These are phyloP conservation scores for Chymomyza costata DNA, from an alignment of 1,140 invertebrate species.

Conservation along the genomic window DNA sequence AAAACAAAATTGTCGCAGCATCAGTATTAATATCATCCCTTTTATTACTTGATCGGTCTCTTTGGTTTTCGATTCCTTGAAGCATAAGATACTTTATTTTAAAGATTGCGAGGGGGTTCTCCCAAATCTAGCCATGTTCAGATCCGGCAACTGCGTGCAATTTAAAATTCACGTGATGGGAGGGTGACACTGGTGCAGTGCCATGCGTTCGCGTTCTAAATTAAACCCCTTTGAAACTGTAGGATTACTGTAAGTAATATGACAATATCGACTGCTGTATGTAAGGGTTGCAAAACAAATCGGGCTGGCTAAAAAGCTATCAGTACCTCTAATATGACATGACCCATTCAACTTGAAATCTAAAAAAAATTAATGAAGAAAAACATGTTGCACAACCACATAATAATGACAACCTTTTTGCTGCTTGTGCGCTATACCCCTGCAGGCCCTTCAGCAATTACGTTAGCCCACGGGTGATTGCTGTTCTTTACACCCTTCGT, in stretches of 20 bases:
- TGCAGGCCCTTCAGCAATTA: slow-evolving; percentile 15
- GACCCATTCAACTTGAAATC: slow-evolving; percentile 34
- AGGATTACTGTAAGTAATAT: too few species aligned
- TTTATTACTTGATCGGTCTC: too few species aligned
- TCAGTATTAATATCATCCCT: too few species aligned
- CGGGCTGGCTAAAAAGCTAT: slow-evolving; percentile 12
- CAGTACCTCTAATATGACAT: slow-evolving; percentile 38
- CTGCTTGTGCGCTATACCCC: slow-evolving; percentile 29
- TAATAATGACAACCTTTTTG: slow-evolving; percentile 68
- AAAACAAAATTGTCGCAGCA: too few species aligned
- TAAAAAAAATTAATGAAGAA: slow-evolving; percentile 45
- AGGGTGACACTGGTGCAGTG: slow-evolving; percentile 16
- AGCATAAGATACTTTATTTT: too few species aligned
- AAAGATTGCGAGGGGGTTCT: too few species aligned
- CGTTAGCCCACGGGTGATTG: slow-evolving; percentile 42
- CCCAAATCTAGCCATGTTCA: slow-evolving; percentile 14
- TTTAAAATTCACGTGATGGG: too few species aligned
- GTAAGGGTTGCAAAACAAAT: slow-evolving; percentile 42
- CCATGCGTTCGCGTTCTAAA: too few species aligned
- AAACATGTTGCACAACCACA: slow-evolving; percentile 68
- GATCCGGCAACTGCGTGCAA: neutral
- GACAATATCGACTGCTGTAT: too few species aligned
- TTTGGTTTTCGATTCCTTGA: too few species aligned
- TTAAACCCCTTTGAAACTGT: too few species aligned
- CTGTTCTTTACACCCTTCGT: slow-evolving; percentile 2